Conservation (phyloP, 2,113 vertebrate species). For the Dromas ardeola region DNA sequence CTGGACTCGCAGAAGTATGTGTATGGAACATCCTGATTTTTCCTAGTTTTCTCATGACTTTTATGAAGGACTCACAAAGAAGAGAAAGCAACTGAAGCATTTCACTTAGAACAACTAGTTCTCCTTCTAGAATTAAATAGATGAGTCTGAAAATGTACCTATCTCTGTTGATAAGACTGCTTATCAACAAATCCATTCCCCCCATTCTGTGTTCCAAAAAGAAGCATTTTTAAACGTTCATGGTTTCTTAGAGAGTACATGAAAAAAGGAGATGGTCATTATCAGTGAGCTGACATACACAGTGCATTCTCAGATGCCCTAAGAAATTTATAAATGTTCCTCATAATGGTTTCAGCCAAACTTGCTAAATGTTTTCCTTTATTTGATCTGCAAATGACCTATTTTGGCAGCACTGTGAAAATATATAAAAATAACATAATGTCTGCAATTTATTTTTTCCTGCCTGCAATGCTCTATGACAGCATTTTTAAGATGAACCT, state of each 20-base stretch:
- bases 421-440: background rate
- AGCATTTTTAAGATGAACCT: slow-evolving; percentile 26
- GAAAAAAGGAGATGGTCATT: background rate
- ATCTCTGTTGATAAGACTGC: background rate
- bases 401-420: slow-evolving; percentile 11
- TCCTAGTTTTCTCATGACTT: background rate
- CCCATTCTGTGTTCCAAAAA: background rate
- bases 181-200: background rate
- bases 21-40: background rate
- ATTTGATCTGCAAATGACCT: background rate
- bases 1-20: background rate
- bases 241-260: background rate
- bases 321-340: background rate
- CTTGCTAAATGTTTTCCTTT: background rate
- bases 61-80: background rate
- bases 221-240: background rate
- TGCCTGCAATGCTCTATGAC: background rate
- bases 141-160: background rate
- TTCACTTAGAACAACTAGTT: background rate
- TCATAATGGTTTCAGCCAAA: background rate
- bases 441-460: slow-evolving; percentile 10
- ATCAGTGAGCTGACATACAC: background rate
- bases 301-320: background rate
- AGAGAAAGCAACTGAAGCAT: background rate
- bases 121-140: background rate